A percentile compares a stretch with the other conserved stretches of the same genome.
Evolutionary conservation across 2,113 vertebrate genomes (phyloP).

Genomic region (Protomyctophum bolini): DNA sequence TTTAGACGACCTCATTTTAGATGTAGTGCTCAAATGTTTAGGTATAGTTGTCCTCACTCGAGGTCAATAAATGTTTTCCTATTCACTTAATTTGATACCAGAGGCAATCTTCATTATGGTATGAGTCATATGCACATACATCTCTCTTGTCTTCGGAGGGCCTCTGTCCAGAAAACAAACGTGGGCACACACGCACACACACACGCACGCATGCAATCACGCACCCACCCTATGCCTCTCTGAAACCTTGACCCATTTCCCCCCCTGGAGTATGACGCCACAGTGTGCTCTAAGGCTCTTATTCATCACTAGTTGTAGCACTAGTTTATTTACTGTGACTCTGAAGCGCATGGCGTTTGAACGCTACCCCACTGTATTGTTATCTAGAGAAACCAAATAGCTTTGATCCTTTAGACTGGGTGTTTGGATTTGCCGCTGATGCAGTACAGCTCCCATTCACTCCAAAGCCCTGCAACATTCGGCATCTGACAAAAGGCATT

Average conservation of each 20-base stretch:
- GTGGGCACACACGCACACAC: constrained; percentile 1
- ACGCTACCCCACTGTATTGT: background rate
- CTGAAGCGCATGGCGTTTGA: background rate
- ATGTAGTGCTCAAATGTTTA: constrained; percentile 22
- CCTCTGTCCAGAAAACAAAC: constrained; percentile 29
- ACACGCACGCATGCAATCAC: background rate
- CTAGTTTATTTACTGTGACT: background rate
- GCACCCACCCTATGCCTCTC: constrained; percentile 41
- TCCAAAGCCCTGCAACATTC: background rate
- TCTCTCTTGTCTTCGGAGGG: constrained; percentile 31
- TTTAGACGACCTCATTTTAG: background rate
- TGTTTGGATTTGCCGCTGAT: too few species aligned
- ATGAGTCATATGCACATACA: constrained; percentile 63
- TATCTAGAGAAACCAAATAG: too few species aligned
- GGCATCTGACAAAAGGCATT: background rate
- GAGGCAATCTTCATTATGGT: constrained; percentile 47
- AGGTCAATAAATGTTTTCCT: constrained; percentile 11
- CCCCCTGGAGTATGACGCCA: background rate
- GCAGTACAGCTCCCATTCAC: background rate
- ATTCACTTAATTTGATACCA: constrained; percentile 54
- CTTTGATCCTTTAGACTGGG: too few species aligned
- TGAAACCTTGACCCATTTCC: constrained; percentile 69
- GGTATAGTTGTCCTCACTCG: constrained; percentile 39
- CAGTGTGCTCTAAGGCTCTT: constrained; percentile 7
- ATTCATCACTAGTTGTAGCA: constrained; percentile 24